phyloP scores from a whole-genome alignment of 1,140 invertebrate genomes.

The Maconellicoccus hirsutus region DNA sequence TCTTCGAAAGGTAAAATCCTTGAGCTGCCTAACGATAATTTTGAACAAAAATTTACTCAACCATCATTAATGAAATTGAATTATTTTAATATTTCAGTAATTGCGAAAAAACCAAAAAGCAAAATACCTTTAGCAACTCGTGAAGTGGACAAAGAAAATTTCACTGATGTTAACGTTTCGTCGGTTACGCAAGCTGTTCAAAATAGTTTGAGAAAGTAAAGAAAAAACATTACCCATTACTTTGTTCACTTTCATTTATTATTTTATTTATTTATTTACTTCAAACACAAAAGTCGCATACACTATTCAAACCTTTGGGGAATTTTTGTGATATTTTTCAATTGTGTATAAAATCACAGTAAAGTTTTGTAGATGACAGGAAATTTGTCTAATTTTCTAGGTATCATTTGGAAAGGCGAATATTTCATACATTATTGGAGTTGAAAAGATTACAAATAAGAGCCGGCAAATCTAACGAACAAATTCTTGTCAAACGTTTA shows the following conservation, averaged over 20 bases:
- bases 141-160: conserved; percentile 25
- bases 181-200: conserved; percentile 41
- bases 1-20: conserved; percentile 8
- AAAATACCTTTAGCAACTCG: conserved; percentile 22
- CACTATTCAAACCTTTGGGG: too few relatives aligned
- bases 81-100: not conserved
- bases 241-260: too few relatives aligned
- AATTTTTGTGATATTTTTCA: too few relatives aligned
- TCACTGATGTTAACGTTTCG: conserved; percentile 29
- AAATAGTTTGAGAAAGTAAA: conserved; percentile 38
- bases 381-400: too few relatives aligned
- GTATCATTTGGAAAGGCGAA: conserved; percentile 81
- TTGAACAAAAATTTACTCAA: too few relatives aligned
- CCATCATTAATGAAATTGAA: too few relatives aligned
- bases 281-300: too few relatives aligned
- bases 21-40: too few relatives aligned
- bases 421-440: conserved; percentile 88
- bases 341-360: too few relatives aligned
- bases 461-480: conserved; percentile 76
- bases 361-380: too few relatives aligned
- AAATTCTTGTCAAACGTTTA: conserved; percentile 73
- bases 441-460: conserved; percentile 84
- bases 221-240: too few relatives aligned
- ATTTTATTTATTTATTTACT: too few relatives aligned
- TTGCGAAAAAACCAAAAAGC: conserved; percentile 24